phyloP scores from a whole-genome alignment of 2,113 vertebrate species.

The Pimephales promelas region DNA sequence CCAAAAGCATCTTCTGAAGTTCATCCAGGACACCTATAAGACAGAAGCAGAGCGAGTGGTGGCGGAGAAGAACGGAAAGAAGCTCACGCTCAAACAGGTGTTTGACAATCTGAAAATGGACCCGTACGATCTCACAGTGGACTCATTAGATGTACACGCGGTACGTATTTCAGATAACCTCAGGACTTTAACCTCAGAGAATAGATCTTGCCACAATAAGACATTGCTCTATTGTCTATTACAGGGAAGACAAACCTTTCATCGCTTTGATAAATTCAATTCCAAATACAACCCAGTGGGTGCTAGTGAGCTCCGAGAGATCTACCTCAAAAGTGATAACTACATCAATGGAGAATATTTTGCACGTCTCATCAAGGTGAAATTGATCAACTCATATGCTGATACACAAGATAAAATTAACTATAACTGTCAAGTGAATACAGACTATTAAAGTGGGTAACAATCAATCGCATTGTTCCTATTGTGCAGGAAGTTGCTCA shows the following conservation, averaged over 20 bases:
- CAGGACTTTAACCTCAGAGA: not conserved
- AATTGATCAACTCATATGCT: not conserved
- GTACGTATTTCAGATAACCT: conserved; percentile 73
- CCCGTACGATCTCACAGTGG: conserved; percentile 96
- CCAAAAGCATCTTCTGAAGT: conserved; percentile 92
- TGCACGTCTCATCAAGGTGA: conserved; percentile 94
- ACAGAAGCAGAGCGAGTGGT: conserved; percentile 84
- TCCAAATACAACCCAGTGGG: conserved; percentile 98
- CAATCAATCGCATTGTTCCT: not conserved
- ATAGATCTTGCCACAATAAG: not conserved
- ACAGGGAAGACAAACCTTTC: conserved; percentile 96
- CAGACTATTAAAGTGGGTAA: not conserved
- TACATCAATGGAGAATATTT: conserved; percentile 95
- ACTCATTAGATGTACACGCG: conserved; percentile 96
- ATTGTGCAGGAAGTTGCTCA: conserved; percentile 86
- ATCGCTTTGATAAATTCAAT: conserved; percentile 99
- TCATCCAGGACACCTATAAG: conserved; percentile 91
- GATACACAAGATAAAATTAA: not conserved
- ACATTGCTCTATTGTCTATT: conserved; percentile 42
- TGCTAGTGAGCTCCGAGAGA: conserved; percentile 93
- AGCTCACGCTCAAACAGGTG: conserved; percentile 87
- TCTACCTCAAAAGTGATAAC: conserved; percentile 96
- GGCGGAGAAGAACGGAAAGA: conserved; percentile 80
- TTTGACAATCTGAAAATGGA: conserved; percentile 91
- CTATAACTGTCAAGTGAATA: not conserved